A percentile compares a stretch with the other conserved stretches of the same genome.
phyloP scores from a whole-genome alignment of 23 tunicate genomes.

The Phallusia fumigata region DNA sequence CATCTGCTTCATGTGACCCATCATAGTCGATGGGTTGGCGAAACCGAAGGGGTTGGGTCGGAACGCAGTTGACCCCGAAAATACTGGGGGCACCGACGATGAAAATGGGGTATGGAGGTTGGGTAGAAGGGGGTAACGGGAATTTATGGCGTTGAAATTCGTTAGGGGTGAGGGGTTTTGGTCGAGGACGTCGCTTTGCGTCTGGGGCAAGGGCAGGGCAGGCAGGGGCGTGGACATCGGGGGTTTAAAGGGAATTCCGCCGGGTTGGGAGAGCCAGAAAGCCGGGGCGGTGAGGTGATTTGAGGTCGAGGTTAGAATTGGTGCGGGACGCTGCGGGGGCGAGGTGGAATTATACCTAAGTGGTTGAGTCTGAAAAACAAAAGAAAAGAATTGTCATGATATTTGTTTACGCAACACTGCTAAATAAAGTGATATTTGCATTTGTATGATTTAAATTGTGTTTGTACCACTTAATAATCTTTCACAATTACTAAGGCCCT shows the following conservation, averaged over 20 bases:
- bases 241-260: constrained; percentile 19
- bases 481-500: too few species aligned
- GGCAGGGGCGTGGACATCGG: constrained; percentile 27
- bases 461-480: too few species aligned
- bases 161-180: background rate
- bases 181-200: background rate
- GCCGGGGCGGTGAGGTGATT: constrained; percentile 29
- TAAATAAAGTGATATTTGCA: too few species aligned
- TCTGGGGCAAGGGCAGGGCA: background rate
- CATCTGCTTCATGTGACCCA: constrained; percentile 20
- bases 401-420: too few species aligned
- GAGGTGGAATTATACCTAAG: background rate
- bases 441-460: too few species aligned
- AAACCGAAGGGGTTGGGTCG: constrained; percentile 8
- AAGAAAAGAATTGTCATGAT: background rate
- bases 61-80: constrained; percentile 23
- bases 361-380: background rate
- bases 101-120: constrained; percentile 23
- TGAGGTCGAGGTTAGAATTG: constrained; percentile 5
- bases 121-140: constrained; percentile 48
- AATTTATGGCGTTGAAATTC: background rate
- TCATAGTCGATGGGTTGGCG: background rate
- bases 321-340: background rate
- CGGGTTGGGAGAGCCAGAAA: constrained; percentile 40
- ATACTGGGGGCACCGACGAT: constrained; percentile 7